Conservation (phyloP, 2,797 vertebrate species). For the Schizothorax lantsangensis region DNA sequence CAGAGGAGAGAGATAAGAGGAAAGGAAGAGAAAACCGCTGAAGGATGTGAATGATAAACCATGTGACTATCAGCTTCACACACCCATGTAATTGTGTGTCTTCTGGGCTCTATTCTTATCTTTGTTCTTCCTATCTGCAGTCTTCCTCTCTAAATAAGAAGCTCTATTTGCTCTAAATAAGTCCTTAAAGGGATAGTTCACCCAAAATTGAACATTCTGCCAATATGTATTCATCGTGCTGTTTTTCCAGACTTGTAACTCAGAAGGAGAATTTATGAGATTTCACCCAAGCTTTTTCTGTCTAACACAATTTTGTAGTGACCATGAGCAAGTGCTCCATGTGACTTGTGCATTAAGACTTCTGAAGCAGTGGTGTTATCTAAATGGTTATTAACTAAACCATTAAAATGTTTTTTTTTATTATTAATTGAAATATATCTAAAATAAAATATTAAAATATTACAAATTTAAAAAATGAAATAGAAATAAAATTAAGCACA, state of each 20-base stretch:
- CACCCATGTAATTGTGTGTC: slow-evolving; percentile 21
- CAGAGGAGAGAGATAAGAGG: slow-evolving; percentile 10
- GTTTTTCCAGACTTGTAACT: background rate
- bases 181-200: slow-evolving; percentile 12
- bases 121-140: background rate
- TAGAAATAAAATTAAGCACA: background rate
- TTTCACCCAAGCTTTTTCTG: background rate
- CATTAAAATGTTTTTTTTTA: background rate
- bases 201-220: background rate
- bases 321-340: too few species aligned
- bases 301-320: background rate
- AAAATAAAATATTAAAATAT: background rate
- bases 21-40: background rate
- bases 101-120: slow-evolving; percentile 11
- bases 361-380: background rate
- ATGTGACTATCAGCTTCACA: slow-evolving; percentile 31
- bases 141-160: background rate
- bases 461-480: background rate
- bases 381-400: background rate
- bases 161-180: slow-evolving; percentile 10
- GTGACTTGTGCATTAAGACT: background rate
- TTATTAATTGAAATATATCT: background rate
- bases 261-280: background rate
- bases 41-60: background rate
- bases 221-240: background rate